These are phyloP conservation scores for Pseudorhombus dupliciocellatus DNA, from an alignment of 2,113 vertebrate species.

Conservation along the genomic window DNA sequence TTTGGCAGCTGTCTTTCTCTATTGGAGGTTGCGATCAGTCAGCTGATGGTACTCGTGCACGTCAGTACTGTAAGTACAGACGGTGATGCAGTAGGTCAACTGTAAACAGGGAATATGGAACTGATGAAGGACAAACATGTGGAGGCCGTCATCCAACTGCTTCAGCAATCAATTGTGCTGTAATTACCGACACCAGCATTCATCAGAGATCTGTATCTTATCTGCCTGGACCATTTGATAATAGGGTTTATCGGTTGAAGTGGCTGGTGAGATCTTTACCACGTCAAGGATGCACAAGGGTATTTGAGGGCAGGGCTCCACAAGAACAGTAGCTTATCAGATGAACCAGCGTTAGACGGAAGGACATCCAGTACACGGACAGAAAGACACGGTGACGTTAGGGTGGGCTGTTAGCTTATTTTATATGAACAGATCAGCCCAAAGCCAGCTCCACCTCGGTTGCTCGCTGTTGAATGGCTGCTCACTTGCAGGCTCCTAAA, in stretches of 20 bases:
- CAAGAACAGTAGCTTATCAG: slow-evolving; percentile 54
- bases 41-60: background rate
- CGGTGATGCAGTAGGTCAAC: slow-evolving; percentile 7
- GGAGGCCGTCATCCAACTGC: slow-evolving; percentile 30
- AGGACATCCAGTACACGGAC: slow-evolving; percentile 3
- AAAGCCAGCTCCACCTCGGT: no score
- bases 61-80: slow-evolving; percentile 5
- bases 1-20: no score
- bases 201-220: slow-evolving; percentile 76
- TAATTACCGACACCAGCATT: slow-evolving; percentile 72
- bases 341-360: slow-evolving; percentile 30
- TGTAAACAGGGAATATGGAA: slow-evolving; percentile 6
- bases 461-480: no score
- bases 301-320: slow-evolving; percentile 54
- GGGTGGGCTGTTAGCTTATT: background rate
- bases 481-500: no score
- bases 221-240: slow-evolving; percentile 69
- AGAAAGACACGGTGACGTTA: background rate
- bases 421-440: no score
- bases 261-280: slow-evolving; percentile 65
- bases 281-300: slow-evolving; percentile 73
- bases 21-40: no score
- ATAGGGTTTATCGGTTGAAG: slow-evolving; percentile 73
- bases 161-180: slow-evolving; percentile 68
- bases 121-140: slow-evolving; percentile 62